phyloP scores from a whole-genome alignment of 2,888 invertebrate genomes.

The Drosophila maculinotata region DNA sequence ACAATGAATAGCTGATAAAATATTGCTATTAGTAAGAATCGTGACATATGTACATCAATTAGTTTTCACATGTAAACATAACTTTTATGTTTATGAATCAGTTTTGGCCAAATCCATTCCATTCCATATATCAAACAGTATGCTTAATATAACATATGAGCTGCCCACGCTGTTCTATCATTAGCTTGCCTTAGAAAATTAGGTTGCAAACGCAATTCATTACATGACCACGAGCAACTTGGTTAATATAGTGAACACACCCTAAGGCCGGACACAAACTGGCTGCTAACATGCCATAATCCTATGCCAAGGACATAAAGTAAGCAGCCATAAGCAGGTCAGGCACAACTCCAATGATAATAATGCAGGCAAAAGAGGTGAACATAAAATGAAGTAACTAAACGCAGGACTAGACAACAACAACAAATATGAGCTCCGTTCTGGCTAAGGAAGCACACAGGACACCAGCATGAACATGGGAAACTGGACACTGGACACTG shows the following conservation, averaged over 20 bases:
- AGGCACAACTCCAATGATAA: slow-evolving; percentile 68
- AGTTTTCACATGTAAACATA: slow-evolving; percentile 1
- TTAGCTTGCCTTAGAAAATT: slow-evolving; percentile 47
- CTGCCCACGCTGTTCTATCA: slow-evolving; percentile 30
- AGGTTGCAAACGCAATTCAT: slow-evolving; percentile 55
- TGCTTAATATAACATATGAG: slow-evolving; percentile 18
- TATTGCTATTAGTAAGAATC: background rate
- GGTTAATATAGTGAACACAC: slow-evolving; percentile 37
- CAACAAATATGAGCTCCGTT: slow-evolving; percentile 15
- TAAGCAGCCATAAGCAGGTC: slow-evolving; percentile 52
- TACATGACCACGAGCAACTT: slow-evolving; percentile 39
- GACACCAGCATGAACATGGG: slow-evolving; percentile 13
- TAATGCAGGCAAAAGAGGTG: slow-evolving; percentile 71
- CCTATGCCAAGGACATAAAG: slow-evolving; percentile 64
- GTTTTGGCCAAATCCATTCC: slow-evolving; percentile 1
- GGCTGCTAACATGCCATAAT: slow-evolving; percentile 69
- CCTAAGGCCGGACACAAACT: slow-evolving; percentile 47
- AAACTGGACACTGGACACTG: slow-evolving; percentile 13
- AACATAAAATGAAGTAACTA: slow-evolving; percentile 68
- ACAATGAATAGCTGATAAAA: background rate
- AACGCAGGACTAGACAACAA: slow-evolving; percentile 14
- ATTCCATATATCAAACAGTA: slow-evolving; percentile 1
- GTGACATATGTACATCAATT: slow-evolving; percentile 1
- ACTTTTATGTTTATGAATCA: slow-evolving; percentile 18
- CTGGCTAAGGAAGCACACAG: slow-evolving; percentile 5